A percentile compares a stretch with the other conserved stretches of the same genome.
Evolutionary conservation across 2,797 vertebrate genomes (phyloP).

Genomic region (Myoxocephalus aenaeus): DNA sequence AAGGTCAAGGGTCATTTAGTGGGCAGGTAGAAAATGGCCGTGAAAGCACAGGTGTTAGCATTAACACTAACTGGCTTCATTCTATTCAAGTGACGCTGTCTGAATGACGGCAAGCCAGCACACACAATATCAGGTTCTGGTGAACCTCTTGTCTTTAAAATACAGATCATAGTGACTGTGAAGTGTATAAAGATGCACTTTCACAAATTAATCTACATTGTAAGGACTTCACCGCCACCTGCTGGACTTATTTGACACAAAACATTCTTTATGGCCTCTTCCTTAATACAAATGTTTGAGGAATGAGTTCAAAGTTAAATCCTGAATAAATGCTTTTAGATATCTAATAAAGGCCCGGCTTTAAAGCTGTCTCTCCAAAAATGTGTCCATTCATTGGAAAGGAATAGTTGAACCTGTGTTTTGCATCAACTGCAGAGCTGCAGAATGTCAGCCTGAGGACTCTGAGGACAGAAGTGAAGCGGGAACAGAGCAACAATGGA

Average conservation of each 20-base stretch:
- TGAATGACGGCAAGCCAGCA: too few species aligned
- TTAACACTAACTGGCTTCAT: too few species aligned
- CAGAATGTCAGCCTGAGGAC: slow-evolving; percentile 36
- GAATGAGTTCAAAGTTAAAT: background rate
- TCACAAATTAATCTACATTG: background rate
- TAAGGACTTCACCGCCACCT: slow-evolving; percentile 54
- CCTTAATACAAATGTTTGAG: background rate
- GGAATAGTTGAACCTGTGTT: background rate
- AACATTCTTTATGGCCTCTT: background rate
- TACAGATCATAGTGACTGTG: background rate
- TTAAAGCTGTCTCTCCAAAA: background rate
- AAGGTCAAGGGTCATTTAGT: background rate
- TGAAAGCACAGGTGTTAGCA: too few species aligned
- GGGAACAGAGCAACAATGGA: slow-evolving; percentile 78
- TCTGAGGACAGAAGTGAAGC: slow-evolving; percentile 27
- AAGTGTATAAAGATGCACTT: background rate
- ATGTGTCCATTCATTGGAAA: background rate
- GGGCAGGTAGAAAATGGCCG: background rate
- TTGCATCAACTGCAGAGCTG: background rate
- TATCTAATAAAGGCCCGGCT: background rate
- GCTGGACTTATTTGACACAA: slow-evolving; percentile 39
- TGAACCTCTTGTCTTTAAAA: background rate
- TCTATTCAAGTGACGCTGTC: too few species aligned
- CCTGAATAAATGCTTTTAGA: background rate
- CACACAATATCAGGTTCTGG: too few species aligned